Evolutionary conservation across 1,140 invertebrate genomes (phyloP).

Genomic region (Brachionus asplanchnoidis): DNA sequence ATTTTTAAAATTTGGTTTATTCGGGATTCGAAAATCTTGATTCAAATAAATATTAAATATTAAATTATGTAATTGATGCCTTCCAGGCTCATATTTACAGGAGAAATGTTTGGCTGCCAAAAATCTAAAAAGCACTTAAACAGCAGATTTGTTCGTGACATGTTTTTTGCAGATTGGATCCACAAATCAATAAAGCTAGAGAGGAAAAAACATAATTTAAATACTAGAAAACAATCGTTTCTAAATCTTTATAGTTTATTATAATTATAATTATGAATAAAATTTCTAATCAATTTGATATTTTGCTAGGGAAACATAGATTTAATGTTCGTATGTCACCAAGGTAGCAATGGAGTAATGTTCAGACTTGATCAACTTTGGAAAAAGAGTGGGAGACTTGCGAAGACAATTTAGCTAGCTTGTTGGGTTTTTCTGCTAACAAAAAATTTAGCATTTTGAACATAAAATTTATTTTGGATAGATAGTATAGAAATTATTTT

Average conservation of each 20-base stretch:
- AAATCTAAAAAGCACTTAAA: not conserved
- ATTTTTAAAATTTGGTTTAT: too few relatives aligned
- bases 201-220: not conserved
- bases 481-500: conserved; percentile 2
- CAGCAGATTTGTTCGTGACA: not conserved
- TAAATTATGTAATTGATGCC: too few relatives aligned
- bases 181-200: not conserved
- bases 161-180: not conserved
- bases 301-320: not conserved
- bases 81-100: too few relatives aligned
- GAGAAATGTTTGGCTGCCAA: too few relatives aligned
- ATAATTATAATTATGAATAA: not conserved
- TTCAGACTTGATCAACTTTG: not conserved
- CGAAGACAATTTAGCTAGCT: not conserved
- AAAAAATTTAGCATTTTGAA: conserved; percentile 1
- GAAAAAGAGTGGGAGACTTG: not conserved
- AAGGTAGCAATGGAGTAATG: not conserved
- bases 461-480: conserved; percentile 14
- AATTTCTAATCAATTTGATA: not conserved
- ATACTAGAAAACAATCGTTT: not conserved
- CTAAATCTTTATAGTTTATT: not conserved
- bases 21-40: too few relatives aligned
- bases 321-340: not conserved
- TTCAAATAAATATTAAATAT: too few relatives aligned
- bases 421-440: not conserved